Percentiles rank a stretch among this genome's conserved stretches.
Conservation (phyloP, 1,140 invertebrate species). For the Cryptotermes secundus region DNA sequence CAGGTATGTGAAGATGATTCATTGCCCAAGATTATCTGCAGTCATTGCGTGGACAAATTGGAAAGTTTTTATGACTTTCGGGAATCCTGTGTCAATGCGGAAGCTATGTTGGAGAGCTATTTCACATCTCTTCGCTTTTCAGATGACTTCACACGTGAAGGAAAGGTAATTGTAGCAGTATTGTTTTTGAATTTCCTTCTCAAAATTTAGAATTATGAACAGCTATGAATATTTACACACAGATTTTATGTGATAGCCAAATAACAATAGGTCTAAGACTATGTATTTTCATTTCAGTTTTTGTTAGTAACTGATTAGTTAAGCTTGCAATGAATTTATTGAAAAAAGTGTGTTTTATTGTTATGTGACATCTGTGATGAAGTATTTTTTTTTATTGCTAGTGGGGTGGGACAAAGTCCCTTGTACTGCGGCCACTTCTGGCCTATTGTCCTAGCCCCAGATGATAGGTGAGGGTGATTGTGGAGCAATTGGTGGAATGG, state of each 20-base stretch:
- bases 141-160: conserved; percentile 62
- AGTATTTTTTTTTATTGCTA: too few species aligned
- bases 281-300: too few species aligned
- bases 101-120: conserved; percentile 66
- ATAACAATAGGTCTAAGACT: too few species aligned
- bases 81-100: conserved; percentile 64
- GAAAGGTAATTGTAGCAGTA: conserved; percentile 52
- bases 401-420: too few species aligned
- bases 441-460: too few species aligned
- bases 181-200: neutral
- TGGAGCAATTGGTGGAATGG: too few species aligned
- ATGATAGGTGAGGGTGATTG: too few species aligned
- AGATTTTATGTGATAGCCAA: too few species aligned
- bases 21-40: conserved; percentile 69
- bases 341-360: neutral
- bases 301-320: too few species aligned
- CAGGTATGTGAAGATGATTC: conserved; percentile 67
- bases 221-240: too few species aligned
- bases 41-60: conserved; percentile 61
- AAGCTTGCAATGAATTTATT: neutral
- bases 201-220: neutral
- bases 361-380: too few species aligned
- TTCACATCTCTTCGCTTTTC: conserved; percentile 61
- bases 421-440: too few species aligned
- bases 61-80: conserved; percentile 63